These are phyloP conservation scores for Andrena marginata DNA, from an alignment of 2,888 invertebrate genomes.

Conservation along the genomic window DNA sequence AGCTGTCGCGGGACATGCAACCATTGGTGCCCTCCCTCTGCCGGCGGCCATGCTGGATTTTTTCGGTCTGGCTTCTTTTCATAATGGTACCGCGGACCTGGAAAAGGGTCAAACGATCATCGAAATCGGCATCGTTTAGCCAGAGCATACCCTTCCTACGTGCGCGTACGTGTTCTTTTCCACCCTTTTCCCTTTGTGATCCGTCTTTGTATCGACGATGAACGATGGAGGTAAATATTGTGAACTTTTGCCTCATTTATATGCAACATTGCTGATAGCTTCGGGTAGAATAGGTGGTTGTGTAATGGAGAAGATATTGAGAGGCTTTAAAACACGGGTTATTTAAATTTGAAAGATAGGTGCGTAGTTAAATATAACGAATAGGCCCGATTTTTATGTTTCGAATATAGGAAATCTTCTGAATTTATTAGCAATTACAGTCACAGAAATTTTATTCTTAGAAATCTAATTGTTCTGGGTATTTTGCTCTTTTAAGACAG, in stretches of 20 bases:
- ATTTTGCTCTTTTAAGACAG: not conserved
- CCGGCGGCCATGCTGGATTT: constrained; percentile 83
- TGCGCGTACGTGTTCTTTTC: not conserved
- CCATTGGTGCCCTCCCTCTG: constrained; percentile 77
- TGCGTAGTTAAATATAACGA: too few species aligned
- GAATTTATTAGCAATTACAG: too few species aligned
- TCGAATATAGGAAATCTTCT: too few species aligned
- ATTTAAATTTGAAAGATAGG: too few species aligned
- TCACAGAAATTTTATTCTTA: too few species aligned
- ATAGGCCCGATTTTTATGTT: too few species aligned
- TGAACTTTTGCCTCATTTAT: not conserved
- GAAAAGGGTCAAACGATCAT: constrained; percentile 56
- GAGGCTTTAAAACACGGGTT: not conserved
- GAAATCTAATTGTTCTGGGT: not conserved
- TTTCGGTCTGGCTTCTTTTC: constrained; percentile 82
- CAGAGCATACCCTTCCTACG: constrained; percentile 2
- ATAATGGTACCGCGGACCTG: constrained; percentile 73
- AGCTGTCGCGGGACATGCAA: constrained; percentile 80
- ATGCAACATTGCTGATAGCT: not conserved
- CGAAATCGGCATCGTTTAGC: constrained; percentile 55
- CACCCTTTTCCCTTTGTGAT: not conserved
- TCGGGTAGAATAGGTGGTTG: not conserved
- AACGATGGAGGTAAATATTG: constrained; percentile 16
- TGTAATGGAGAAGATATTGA: too few species aligned
- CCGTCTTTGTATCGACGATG: not conserved